Conservation (phyloP, 2,888 invertebrate genomes). For the Ophonus ardosiacus region DNA sequence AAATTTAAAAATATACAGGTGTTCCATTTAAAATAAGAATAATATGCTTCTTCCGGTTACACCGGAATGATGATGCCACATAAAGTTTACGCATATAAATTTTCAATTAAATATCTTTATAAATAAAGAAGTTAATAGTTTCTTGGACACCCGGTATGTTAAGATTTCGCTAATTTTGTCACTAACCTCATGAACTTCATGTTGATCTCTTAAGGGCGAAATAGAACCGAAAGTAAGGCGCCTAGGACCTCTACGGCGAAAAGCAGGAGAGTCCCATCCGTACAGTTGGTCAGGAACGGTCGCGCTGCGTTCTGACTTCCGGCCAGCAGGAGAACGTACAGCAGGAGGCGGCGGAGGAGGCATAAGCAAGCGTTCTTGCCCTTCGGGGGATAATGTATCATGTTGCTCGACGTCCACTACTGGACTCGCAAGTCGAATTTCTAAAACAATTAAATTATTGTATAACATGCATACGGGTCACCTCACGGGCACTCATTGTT, state of each 20-base stretch:
- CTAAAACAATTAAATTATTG: background rate
- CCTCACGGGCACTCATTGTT: no score
- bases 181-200: background rate
- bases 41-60: no score
- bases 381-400: background rate
- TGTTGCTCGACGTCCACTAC: background rate
- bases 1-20: no score
- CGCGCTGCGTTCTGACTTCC: background rate
- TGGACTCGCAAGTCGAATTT: background rate
- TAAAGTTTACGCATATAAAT: no score
- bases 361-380: background rate
- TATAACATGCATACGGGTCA: background rate
- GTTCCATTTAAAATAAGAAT: no score
- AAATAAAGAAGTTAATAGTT: no score
- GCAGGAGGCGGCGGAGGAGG: background rate
- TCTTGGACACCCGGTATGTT: no score
- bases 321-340: background rate
- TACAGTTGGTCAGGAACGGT: background rate
- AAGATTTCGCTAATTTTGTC: background rate
- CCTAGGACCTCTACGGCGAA: background rate
- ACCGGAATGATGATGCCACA: no score
- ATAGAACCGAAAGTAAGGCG: background rate
- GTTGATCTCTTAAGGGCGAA: background rate
- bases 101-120: no score
- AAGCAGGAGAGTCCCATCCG: background rate